Evolutionary conservation across 2,888 invertebrate species (phyloP), one percentile per base, ranked within the genome.

Genomic region (Clanis bilineata): DNA sequence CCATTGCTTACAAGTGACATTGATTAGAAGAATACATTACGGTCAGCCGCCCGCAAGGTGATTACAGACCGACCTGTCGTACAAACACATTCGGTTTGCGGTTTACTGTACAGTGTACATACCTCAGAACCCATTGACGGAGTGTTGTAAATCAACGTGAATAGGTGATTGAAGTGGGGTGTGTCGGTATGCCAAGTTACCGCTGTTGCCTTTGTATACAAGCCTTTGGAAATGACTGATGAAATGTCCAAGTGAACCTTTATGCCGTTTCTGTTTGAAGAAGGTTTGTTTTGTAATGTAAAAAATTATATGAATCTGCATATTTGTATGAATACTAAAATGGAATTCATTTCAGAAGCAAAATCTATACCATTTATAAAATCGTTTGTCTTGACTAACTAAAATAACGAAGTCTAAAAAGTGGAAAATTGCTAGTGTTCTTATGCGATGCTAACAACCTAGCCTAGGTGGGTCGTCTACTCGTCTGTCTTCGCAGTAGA

Each of bases 101-200:
- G 51, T 51, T 28, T 32, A n/a, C 28, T 18, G 9, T 15, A 28
- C 45, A n/a, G 15, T 18, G 9, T 15, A 28, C 45, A 10, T 15
- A 28, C 51, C 51, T 32, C 32, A 28, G 51, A 51, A 32, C 10
- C 51, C 21, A 51, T 32, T 51, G 28, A 51, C 51, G 32, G 28
- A 32, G 51, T 51, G 51, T 51, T 51, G 51, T 51, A 51, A 51
- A 51, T 51, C 51, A 51, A 51, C 32, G 10, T 32, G 32, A 51
- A 51, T 51, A 15, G 32, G 32, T 28, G 18, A 51, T 47, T 47
- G 47, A 23, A 47, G n/a, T 47, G 28, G 47, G 47, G 7, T 28
- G 15, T 47, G 25, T 3, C 15, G 25, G 47, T 28, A 12, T 21
- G 47, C 7, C 15, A 47, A n/a, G 47, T 28, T 28, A 28, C 15